phyloP scores from a whole-genome alignment of 2,113 vertebrate species.

The Atherinomorus stipes region DNA sequence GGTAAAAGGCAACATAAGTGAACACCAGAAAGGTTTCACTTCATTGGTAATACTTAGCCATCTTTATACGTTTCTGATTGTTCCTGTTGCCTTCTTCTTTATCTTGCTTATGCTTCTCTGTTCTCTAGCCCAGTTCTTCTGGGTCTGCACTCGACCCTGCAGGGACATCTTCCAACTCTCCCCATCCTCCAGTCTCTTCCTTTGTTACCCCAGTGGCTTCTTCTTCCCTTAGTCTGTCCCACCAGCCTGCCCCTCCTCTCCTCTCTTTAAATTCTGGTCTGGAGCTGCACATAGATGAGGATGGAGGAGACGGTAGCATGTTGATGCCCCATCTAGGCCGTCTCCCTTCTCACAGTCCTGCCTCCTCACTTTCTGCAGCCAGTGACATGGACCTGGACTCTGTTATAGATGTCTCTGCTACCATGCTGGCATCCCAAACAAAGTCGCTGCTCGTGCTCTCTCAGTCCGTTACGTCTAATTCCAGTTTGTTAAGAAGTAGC shows the following conservation, averaged over 20 bases:
- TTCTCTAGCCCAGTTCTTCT: conserved; percentile 89
- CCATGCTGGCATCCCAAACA: conserved; percentile 61
- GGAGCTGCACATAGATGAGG: conserved; percentile 82
- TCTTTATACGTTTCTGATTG: conserved; percentile 37
- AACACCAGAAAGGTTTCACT: not conserved
- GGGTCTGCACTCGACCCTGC: conserved; percentile 81
- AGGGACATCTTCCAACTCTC: conserved; percentile 59
- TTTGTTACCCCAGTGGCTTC: conserved; percentile 54
- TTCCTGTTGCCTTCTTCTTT: conserved; percentile 54
- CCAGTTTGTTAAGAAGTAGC: conserved; percentile 45
- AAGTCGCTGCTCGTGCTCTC: conserved; percentile 67
- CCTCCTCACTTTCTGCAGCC: conserved; percentile 64
- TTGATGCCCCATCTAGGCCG: conserved; percentile 1
- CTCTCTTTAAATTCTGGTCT: conserved; percentile 59
- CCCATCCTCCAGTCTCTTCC: conserved; percentile 61
- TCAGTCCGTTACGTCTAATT: conserved; percentile 49
- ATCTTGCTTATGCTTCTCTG: conserved; percentile 70
- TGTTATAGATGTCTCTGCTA: conserved; percentile 64
- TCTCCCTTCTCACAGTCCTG: conserved; percentile 57
- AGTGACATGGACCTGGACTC: conserved; percentile 65
- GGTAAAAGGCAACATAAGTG: conserved; percentile 78
- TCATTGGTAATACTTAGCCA: not conserved
- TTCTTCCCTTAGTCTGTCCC: conserved; percentile 45
- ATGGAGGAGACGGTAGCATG: conserved; percentile 56
- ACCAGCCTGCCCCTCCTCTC: conserved; percentile 56